These are phyloP conservation scores for Nesidiocoris tenuis DNA, from an alignment of 2,888 invertebrate species.

Conservation along the genomic window DNA sequence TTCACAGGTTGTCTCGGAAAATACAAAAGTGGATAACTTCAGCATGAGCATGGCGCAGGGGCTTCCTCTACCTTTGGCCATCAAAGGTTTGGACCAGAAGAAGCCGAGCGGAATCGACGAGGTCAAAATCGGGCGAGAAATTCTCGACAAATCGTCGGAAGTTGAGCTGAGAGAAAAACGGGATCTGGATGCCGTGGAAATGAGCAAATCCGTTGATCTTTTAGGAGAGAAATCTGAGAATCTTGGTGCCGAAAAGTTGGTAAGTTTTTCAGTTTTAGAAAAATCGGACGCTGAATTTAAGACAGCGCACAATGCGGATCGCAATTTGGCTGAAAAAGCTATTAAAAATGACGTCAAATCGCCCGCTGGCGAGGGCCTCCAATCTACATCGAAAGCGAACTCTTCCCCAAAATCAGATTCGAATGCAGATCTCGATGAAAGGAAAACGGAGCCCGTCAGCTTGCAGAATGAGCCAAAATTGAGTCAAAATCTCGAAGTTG, in stretches of 20 bases:
- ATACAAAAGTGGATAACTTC: constrained; percentile 20
- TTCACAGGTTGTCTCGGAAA: too few species aligned
- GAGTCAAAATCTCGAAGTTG: neutral
- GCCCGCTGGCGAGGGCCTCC: neutral
- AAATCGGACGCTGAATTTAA: neutral
- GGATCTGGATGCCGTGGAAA: constrained; percentile 46
- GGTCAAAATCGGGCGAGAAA: constrained; percentile 48
- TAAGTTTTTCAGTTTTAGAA: neutral
- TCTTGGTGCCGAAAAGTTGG: neutral
- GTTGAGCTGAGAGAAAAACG: constrained; percentile 49
- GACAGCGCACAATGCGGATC: neutral
- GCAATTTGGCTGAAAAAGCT: neutral
- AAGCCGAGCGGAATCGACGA: constrained; percentile 2
- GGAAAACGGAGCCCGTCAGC: neutral
- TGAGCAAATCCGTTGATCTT: neutral
- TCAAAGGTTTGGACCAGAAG: constrained; percentile 38
- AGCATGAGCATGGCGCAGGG: constrained; percentile 48
- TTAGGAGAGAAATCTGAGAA: constrained; percentile 8
- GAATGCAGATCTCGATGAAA: neutral
- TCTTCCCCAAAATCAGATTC: neutral
- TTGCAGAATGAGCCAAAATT: neutral
- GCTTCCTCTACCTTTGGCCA: constrained; percentile 48
- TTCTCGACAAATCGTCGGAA: constrained; percentile 43
- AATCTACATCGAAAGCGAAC: neutral
- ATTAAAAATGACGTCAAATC: neutral